Base-by-base conservation (phyloP, 2,797 vertebrate genomes). In the Chanos chanos region DNA sequence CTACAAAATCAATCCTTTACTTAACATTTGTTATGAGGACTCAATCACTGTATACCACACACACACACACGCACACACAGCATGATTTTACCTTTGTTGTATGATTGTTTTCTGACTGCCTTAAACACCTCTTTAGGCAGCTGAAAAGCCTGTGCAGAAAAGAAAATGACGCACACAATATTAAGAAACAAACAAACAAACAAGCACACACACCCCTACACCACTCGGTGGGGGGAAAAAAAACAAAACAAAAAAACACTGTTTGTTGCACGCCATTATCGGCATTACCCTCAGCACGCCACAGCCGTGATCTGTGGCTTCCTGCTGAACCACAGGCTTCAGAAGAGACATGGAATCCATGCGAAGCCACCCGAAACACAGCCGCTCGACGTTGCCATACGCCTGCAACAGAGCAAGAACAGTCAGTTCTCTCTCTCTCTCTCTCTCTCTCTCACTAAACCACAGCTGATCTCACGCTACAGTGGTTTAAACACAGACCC, bases 31-130 rank as follows among this genome's bases (percentile, higher is more conserved):
- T 27, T 6, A 27, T 27, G 1, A 27, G 5, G 25, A 5, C 25
- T 27, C 25, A 27, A 5, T 4, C 5, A 27, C 6, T 27, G 6
- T 5, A 27, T 27, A 4, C 25, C 6, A 27, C 27, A 5, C 7
- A n/a, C n/a, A n/a, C n/a, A n/a, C n/a, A n/a, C n/a, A n/a, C n/a
- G n/a, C n/a, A n/a, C n/a, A n/a, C n/a, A n/a, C n/a, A n/a, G n/a
- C n/a, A n/a, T n/a, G n/a, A n/a, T n/a, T n/a, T 48, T 54, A 61
- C 64, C 64, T 48, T 66, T 40, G 60, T 31, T 5, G 53, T 66
- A 66, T 9, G 10, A 10, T 13, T 47, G 13, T 34, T 48, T 24
- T 54, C 40, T 54, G 15, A 40, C 19, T 13, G 0, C 53, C 49
- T 7, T 48, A 27, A 66, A 30, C 19, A 66, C 24, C 33, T 33